Conservation (phyloP, 2,113 vertebrate species). For the Megaceryle maxima region DNA sequence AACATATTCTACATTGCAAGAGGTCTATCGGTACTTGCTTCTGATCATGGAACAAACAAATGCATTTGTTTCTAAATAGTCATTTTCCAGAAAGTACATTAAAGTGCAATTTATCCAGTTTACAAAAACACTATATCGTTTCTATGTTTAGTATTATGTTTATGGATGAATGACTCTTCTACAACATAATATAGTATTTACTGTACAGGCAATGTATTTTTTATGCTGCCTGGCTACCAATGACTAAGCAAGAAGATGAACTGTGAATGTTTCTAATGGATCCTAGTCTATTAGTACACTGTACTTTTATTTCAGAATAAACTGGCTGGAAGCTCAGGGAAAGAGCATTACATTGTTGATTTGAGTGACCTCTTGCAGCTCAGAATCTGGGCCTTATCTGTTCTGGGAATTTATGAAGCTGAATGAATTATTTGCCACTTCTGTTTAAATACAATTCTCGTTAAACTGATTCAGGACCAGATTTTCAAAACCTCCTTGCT, state of each 20-base stretch:
- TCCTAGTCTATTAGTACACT: neutral
- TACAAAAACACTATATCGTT: neutral
- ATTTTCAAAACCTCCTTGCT: neutral
- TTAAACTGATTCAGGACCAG: neutral
- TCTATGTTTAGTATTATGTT: slow-evolving; percentile 10
- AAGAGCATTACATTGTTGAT: slow-evolving; percentile 13
- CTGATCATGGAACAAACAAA: neutral
- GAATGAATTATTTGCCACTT: slow-evolving; percentile 11
- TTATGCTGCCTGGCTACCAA: neutral
- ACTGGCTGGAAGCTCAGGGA: neutral
- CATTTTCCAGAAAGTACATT: slow-evolving; percentile 20
- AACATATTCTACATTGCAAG: neutral
- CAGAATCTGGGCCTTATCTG: neutral
- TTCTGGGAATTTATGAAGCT: neutral
- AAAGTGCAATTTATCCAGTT: slow-evolving; percentile 12
- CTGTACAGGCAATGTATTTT: neutral
- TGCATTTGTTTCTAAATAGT: neutral
- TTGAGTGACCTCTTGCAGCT: neutral
- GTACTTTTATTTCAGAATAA: slow-evolving; percentile 4
- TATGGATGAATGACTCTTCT: neutral
- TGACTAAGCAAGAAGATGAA: slow-evolving; percentile 19
- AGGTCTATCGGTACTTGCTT: neutral
- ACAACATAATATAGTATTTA: neutral
- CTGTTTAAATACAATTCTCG: neutral
- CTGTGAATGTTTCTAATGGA: neutral